Evolutionary conservation across 2,113 vertebrate species (phyloP), one percentile per base, ranked within the genome.

Genomic region (Mus spicilegus): DNA sequence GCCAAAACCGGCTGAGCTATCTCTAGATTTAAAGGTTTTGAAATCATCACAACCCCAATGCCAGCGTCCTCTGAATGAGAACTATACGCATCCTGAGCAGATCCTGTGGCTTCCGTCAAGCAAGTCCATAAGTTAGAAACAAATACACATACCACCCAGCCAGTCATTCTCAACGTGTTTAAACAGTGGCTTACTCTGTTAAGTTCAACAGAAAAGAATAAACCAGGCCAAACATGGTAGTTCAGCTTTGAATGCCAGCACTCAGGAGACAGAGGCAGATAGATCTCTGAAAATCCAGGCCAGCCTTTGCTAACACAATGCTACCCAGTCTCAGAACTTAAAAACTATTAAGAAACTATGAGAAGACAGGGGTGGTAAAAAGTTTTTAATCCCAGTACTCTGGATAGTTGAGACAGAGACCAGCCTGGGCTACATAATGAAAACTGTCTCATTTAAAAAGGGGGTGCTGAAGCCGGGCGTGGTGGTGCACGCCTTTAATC

Each of bases 161-260:
- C 80, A 63, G n/a, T 42, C 67, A 76, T 73, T 76, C 78, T n/a
- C 0, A 1, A 86, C 42, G 16, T 42, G 82, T 88, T 90, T 96
- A 90, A 87, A 73, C 8, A 92, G 9, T 70, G 3, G 39, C 61
- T 58, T 42, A 46, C 19, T 77, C 77, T 93, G 89, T 81, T 61
- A 94, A 73, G 70, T 95, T 91, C 46, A 90, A 69, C 14, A 84
- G 85, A 86, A 84, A 86, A 69, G 67, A 36, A 69, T 30, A 51
- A 69, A 4, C 5, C 17, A 63, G 39, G 3, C 20, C 54, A 19
- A 30, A 56, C 42, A 28, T 26, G 33, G 17, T 46, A 1, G 28
- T 20, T 67, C 28, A 49, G 39, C 28, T 30, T 46, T 46, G 7
- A 46, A 85, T 30, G 14, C 14, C 8, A 85, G 42, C 26, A 85